These are phyloP conservation scores for Scaptomyza graminum DNA, from an alignment of 1,140 invertebrate genomes.

Conservation along the genomic window DNA sequence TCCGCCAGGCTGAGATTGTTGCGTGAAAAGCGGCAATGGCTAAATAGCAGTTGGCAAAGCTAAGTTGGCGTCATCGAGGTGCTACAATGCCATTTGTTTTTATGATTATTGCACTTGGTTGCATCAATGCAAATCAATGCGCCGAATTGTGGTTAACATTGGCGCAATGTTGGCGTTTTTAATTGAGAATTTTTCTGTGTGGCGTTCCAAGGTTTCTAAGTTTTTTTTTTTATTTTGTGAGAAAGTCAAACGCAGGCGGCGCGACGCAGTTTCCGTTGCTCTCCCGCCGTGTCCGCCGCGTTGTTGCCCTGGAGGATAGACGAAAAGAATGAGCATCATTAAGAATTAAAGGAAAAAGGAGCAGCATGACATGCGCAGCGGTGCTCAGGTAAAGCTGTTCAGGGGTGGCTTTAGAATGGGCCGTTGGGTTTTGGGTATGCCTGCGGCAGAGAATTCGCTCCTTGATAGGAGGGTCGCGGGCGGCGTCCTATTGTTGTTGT, in stretches of 20 bases:
- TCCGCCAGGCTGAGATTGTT: not conserved
- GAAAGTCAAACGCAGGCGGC: conserved; percentile 43
- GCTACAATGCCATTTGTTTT: conserved; percentile 73
- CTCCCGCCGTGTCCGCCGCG: conserved; percentile 34
- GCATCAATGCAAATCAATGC: conserved; percentile 66
- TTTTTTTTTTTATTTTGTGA: conserved; percentile 41
- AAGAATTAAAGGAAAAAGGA: conserved; percentile 50
- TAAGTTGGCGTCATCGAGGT: conserved; percentile 64
- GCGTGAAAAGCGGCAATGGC: conserved; percentile 45
- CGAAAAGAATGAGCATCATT: conserved; percentile 51
- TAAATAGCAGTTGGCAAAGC: not conserved
- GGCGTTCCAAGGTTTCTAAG: conserved; percentile 21
- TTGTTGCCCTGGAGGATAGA: conserved; percentile 9
- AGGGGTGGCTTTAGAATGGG: conserved; percentile 39
- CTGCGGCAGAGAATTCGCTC: conserved; percentile 4
- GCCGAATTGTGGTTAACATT: conserved; percentile 63
- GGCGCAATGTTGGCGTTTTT: conserved; percentile 74
- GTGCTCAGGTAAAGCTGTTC: conserved; percentile 49
- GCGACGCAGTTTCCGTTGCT: conserved; percentile 36
- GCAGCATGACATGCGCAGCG: conserved; percentile 40
- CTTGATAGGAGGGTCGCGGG: conserved; percentile 49
- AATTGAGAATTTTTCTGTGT: conserved; percentile 61
- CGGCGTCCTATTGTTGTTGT: conserved; percentile 44
- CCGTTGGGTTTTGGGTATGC: conserved; percentile 12
- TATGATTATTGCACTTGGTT: conserved; percentile 68